phyloP scores from a whole-genome alignment of 2,113 vertebrate species.

The Sula dactylatra region DNA sequence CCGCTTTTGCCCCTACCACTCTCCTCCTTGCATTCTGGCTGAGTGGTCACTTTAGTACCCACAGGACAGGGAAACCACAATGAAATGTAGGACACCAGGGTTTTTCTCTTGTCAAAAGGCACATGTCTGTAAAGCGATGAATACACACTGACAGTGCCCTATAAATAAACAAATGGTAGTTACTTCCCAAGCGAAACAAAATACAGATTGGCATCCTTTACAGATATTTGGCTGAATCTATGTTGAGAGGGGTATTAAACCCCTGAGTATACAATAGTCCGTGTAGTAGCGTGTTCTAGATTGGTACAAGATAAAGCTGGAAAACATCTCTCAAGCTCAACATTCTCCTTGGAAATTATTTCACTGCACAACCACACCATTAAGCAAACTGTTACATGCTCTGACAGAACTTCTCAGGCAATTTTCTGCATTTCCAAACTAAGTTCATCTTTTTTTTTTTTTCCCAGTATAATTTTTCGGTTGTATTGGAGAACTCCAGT shows the following conservation, averaged over 20 bases:
- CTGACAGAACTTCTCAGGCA: neutral
- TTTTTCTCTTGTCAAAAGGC: neutral
- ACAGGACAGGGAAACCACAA: neutral
- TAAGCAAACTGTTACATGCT: neutral
- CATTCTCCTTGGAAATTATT: neutral
- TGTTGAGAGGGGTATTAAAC: neutral
- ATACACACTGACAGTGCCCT: too few species aligned
- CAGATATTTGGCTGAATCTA: neutral
- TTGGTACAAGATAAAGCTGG: neutral
- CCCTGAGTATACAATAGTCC: neutral
- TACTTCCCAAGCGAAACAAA: neutral
- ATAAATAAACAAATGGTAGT: neutral
- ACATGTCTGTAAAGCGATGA: neutral
- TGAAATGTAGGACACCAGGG: neutral
- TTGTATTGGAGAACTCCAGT: neutral
- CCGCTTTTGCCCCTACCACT: neutral
- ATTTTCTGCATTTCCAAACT: neutral
- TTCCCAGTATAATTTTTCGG: neutral
- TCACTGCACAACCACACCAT: neutral
- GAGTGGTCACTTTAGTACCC: neutral
- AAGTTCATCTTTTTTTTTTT: neutral
- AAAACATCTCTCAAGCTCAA: neutral
- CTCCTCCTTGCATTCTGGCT: neutral
- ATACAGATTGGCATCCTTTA: neutral
- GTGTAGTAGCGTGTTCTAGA: neutral